A percentile compares a stretch with the other conserved stretches of the same genome.
Evolutionary conservation across 2,888 invertebrate species (phyloP).

Genomic region (Melipona beecheii): DNA sequence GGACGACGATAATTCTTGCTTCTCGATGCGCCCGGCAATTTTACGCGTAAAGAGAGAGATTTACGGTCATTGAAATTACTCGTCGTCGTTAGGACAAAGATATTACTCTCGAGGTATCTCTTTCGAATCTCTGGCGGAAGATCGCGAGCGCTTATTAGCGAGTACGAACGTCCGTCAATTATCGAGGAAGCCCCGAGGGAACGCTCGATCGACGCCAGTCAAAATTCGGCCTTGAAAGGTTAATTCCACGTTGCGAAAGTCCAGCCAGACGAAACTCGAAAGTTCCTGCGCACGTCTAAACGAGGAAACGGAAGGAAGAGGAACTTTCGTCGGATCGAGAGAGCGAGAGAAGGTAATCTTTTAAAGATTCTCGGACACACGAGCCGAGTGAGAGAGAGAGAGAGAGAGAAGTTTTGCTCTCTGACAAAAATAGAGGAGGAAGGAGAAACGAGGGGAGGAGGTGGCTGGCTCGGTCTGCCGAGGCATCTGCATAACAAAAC

Average conservation of each 20-base stretch:
- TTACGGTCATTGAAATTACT: background rate
- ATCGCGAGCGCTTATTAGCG: too few relatives aligned
- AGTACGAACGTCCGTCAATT: too few relatives aligned
- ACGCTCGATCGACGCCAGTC: background rate
- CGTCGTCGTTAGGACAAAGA: background rate
- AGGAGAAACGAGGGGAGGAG: conserved; percentile 3
- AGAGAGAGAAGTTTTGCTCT: background rate
- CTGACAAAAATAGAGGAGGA: conserved; percentile 46
- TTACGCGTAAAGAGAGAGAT: background rate
- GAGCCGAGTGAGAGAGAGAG: conserved; percentile 3
- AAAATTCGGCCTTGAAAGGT: conserved; percentile 2
- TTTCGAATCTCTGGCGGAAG: background rate
- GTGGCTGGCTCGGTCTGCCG: conserved; percentile 59
- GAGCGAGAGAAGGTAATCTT: conserved; percentile 75
- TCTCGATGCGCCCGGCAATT: background rate
- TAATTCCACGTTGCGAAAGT: conserved; percentile 17
- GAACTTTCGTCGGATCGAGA: conserved; percentile 32
- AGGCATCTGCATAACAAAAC: conserved; percentile 83
- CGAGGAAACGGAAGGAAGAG: background rate
- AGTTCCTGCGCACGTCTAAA: conserved; percentile 14
- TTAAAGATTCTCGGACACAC: conserved; percentile 72
- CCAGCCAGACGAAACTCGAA: background rate
- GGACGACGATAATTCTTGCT: background rate
- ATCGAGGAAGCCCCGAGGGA: too few relatives aligned
- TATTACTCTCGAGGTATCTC: background rate